phyloP scores from a whole-genome alignment of 2,113 vertebrate species.

The Romanogobio albipinnatus region DNA sequence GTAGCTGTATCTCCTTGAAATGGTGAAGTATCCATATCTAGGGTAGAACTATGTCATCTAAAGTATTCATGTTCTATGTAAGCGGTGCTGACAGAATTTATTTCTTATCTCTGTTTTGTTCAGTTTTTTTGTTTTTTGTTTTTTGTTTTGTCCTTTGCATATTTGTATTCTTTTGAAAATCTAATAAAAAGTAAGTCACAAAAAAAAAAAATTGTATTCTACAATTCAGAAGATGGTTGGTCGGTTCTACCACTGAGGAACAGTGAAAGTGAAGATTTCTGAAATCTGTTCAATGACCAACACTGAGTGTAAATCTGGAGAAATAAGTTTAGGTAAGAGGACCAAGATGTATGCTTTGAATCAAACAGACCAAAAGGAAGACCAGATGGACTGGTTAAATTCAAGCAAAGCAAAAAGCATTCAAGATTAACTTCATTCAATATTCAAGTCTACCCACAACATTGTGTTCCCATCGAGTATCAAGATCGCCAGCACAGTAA shows the following conservation, averaged over 20 bases:
- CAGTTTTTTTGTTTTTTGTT: no score
- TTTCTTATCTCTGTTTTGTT: no score
- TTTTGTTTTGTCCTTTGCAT: no score
- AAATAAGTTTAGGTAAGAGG: not conserved
- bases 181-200: no score
- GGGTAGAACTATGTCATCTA: no score
- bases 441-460: constrained; percentile 11
- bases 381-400: not conserved
- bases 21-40: no score
- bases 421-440: not conserved
- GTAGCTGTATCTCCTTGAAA: no score
- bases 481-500: not conserved
- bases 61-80: no score
- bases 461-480: constrained; percentile 8
- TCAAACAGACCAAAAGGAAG: constrained; percentile 10
- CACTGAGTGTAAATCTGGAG: not conserved
- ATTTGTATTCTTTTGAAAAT: no score
- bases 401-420: no score
- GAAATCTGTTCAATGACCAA: not conserved
- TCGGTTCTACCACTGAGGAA: not conserved
- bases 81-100: no score
- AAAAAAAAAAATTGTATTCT: no score
- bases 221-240: not conserved
- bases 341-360: constrained; percentile 5
- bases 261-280: not conserved